Evolutionary conservation across 2,797 vertebrate genomes (phyloP), one percentile per base, ranked within the genome.

Genomic region (Phoeniculus purpureus): DNA sequence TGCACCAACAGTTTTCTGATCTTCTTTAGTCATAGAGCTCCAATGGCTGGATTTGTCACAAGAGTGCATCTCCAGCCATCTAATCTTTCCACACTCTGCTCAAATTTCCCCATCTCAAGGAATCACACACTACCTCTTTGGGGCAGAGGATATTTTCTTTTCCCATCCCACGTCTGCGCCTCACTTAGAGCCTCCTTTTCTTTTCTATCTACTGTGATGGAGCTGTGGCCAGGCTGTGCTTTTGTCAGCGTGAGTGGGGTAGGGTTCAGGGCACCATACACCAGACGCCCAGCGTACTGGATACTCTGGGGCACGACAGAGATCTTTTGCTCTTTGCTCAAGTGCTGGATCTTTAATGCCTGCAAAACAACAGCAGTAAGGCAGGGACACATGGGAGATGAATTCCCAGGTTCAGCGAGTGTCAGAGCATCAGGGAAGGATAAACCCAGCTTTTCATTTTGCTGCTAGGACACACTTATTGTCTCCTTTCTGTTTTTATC

Each of bases 21-120:
- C 89, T 92, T 83, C 78, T 80, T 95, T 93, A 95, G 90, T 91
- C 90, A 54, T 71, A 79, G 93, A 96, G 91, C 93, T 95, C 85
- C 93, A 94, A 84, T 86, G 83, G 92, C 90, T 16, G 76, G 87
- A 92, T 90, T 94, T 62, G 3, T 95, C 94, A 79, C 62, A 48
- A 77, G 55, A 91, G 73, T 77, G 86, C 81, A 70, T 89, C 91
- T 91, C 61, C 25, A 77, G 92, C 90, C 92, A 89, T 90, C 93
- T 93, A 87, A 85, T 75, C 90, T 90, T 86, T 86, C 88, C 4
- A 2, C 54, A 1, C 58, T 29, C 10, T 1, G 79, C 66, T 95
- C 70, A 1, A 58, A 75, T 96, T 95, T 93, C 91, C 78, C 54
- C 29, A 25, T 67, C 65, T 78, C 10, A 4, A 65, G 66, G 88